A percentile compares a stretch with the other conserved stretches of the same genome.
Evolutionary conservation across 2,888 invertebrate species (phyloP).

Genomic region (Allygus modestus): DNA sequence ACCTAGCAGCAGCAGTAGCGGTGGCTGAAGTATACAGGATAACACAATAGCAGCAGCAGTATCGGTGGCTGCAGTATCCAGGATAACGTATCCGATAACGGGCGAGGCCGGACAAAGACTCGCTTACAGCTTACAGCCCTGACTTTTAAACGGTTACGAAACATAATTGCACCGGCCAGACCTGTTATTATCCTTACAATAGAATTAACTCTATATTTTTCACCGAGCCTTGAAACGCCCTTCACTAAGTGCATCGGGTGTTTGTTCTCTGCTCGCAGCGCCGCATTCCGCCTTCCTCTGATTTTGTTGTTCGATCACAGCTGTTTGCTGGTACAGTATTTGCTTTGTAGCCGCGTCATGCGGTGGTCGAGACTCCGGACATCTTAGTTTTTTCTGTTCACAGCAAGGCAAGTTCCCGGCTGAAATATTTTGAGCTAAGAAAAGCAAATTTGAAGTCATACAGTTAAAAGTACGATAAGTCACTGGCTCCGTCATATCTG

Average conservation of each 20-base stretch:
- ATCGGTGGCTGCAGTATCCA: not conserved
- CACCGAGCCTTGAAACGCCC: constrained; percentile 47
- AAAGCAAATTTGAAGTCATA: no score
- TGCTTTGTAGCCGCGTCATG: no score
- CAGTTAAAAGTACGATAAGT: no score
- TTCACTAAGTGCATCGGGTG: constrained; percentile 1
- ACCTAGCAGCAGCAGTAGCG: no score
- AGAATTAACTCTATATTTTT: constrained; percentile 53
- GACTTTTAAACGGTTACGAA: constrained; percentile 46
- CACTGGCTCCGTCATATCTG: no score
- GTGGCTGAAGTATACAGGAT: no score
- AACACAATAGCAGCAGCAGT: not conserved
- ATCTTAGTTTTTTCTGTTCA: no score
- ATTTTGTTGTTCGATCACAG: constrained; percentile 6
- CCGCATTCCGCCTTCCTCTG: constrained; percentile 25
- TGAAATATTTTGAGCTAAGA: no score
- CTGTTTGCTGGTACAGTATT: constrained; percentile 1
- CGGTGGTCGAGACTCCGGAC: no score
- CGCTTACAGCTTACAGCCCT: constrained; percentile 24
- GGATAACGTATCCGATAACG: not conserved
- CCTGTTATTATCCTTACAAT: constrained; percentile 50
- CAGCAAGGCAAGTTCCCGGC: no score
- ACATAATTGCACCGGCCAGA: constrained; percentile 50
- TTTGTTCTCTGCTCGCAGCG: not conserved
- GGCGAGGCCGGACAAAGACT: constrained; percentile 34